Evolutionary conservation across 2,113 vertebrate genomes (phyloP), one percentile per base, ranked within the genome.

Genomic region (Natator depressus): DNA sequence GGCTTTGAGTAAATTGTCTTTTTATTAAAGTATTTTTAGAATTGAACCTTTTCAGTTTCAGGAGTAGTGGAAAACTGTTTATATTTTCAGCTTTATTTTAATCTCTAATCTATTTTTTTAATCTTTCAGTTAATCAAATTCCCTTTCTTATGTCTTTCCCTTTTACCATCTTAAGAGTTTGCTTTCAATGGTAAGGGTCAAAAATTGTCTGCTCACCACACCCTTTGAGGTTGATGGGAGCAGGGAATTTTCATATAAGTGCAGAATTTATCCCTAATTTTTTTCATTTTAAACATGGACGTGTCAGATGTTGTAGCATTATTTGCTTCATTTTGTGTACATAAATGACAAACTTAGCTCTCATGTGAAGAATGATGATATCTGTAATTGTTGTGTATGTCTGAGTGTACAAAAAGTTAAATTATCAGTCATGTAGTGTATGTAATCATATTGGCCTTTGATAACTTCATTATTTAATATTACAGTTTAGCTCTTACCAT

Each of bases 11-110:
- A 72, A 72, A 72, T 38, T 38, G 65, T n/a, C 51, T 90, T 91
- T 91, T 94, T 96, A 94, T 87, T 87, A 90, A 81, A 84, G 17
- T 91, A 82, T 89, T 91, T 89, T 82, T 89, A 93, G 91, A 97
- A 93, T 94, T 94, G 85, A 46, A 35, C 59, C 12, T 93, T 4
- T 62, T 46, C 95, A 53, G 80, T 91, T 14, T 94, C 69, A 90
- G 93, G 59, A 90, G 84, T 29, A 17, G 24, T 94, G 62, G 82
- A 93, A 96, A 96, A 93, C 89, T 87, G 89, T 87, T 93, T 96
- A 88, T 82, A 80, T 69, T 62, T 72, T 38, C n/a, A 72, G n/a
- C 19, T 72, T 38, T 72, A 72, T 72, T 72, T 72, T 38, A 72
- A 19, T 72, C n/a, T 72, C 31, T 19, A 69, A n/a, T 8, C 20